A percentile compares a stretch with the other conserved stretches of the same genome.
Evolutionary conservation across 2,888 invertebrate species (phyloP).

Genomic region (Machimus rusticus): DNA sequence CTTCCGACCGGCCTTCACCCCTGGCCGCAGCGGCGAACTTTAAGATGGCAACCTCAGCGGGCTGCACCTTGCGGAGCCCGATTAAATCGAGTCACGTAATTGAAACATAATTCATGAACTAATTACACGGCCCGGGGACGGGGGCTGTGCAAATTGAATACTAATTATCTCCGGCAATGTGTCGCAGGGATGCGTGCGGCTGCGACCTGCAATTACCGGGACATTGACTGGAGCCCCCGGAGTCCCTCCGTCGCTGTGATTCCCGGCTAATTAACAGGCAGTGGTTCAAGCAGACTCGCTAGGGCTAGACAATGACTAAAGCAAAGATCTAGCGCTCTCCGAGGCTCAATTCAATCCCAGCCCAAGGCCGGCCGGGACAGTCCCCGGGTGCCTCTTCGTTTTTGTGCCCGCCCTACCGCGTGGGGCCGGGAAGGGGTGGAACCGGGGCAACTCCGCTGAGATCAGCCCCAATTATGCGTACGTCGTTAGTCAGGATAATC

Average conservation of each 20-base stretch:
- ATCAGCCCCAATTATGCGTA: constrained; percentile 19
- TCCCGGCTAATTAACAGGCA: constrained; percentile 1
- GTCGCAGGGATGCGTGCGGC: not conserved
- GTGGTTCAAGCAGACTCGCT: not conserved
- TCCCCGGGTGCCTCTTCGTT: not conserved
- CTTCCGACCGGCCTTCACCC: not conserved
- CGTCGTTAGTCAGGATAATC: constrained; percentile 6
- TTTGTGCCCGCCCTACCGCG: not conserved
- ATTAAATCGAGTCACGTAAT: constrained; percentile 25
- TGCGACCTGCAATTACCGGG: not conserved
- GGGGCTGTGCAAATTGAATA: constrained; percentile 14
- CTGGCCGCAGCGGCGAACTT: not conserved
- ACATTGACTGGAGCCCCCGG: not conserved
- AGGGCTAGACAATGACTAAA: not conserved
- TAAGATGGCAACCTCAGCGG: not conserved
- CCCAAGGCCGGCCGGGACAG: not conserved
- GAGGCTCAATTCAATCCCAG: constrained; percentile 10
- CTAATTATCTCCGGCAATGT: constrained; percentile 1
- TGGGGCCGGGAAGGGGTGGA: not conserved
- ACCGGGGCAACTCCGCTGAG: not conserved
- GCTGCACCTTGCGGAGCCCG: not conserved
- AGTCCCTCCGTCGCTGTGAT: not conserved
- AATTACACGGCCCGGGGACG: constrained; percentile 2
- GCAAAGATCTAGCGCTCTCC: not conserved
- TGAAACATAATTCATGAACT: constrained; percentile 22